Evolutionary conservation across 2,888 invertebrate genomes (phyloP).

Genomic region (Yponomeuta evonymella): DNA sequence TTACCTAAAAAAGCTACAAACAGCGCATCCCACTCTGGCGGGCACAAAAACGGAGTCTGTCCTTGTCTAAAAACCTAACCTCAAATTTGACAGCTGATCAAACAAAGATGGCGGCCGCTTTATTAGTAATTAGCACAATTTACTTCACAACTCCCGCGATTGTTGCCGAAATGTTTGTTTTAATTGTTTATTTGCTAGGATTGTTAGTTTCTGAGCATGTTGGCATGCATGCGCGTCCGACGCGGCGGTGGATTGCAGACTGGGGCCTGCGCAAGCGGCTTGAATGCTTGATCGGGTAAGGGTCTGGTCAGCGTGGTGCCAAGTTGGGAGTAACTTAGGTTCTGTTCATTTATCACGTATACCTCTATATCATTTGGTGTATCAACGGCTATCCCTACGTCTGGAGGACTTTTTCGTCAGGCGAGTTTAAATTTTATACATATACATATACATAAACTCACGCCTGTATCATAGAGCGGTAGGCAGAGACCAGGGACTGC

Average conservation of each 20-base stretch:
- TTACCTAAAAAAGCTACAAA: constrained; percentile 10
- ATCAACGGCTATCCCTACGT: too few species aligned
- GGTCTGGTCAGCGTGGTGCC: not conserved
- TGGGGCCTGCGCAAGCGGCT: constrained; percentile 32
- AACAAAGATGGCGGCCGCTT: constrained; percentile 35
- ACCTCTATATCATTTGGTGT: too few species aligned
- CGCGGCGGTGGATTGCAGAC: constrained; percentile 34
- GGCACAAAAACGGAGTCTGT: constrained; percentile 1
- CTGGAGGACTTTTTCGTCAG: too few species aligned
- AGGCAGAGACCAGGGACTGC: too few species aligned
- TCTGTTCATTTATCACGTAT: too few species aligned
- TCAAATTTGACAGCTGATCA: constrained; percentile 43
- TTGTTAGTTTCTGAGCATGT: not conserved
- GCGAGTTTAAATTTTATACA: too few species aligned
- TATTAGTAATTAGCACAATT: constrained; percentile 12
- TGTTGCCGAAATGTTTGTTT: not conserved
- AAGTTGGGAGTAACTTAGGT: not conserved
- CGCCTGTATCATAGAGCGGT: too few species aligned
- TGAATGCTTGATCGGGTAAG: constrained; percentile 32
- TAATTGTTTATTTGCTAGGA: not conserved
- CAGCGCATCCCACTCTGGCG: not conserved
- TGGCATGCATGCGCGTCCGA: not conserved
- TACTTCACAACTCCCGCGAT: not conserved
- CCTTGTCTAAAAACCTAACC: constrained; percentile 21
- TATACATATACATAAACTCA: too few species aligned